phyloP scores from a whole-genome alignment of 2,113 vertebrate genomes.

The Edolisoma coerulescens region DNA sequence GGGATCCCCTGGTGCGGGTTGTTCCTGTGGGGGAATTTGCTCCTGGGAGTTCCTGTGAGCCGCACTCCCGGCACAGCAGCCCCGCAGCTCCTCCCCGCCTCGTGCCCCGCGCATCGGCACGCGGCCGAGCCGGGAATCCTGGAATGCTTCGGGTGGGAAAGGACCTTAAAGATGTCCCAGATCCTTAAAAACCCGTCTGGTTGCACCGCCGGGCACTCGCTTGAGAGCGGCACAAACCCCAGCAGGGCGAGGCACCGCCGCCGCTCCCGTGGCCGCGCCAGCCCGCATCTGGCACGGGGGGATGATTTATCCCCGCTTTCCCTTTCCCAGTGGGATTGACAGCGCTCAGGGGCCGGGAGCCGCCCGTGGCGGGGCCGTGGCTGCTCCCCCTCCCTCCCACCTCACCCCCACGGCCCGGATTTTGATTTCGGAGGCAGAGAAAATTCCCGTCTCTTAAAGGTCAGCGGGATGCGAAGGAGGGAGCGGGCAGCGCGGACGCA shows the following conservation, averaged over 20 bases:
- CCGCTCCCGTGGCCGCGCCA: rapidly evolving
- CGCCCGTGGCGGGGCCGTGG: rapidly evolving
- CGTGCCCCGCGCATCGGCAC: rapidly evolving
- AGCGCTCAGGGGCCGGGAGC: rapidly evolving
- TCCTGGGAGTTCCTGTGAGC: rapidly evolving
- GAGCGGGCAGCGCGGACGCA: background rate
- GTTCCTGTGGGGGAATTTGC: rapidly evolving
- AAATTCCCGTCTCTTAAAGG: background rate
- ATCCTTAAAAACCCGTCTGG: rapidly evolving
- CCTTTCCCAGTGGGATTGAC: rapidly evolving
- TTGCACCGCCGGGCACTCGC: rapidly evolving
- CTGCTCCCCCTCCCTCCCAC: background rate
- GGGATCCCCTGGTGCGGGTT: rapidly evolving
- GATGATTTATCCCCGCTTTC: rapidly evolving
- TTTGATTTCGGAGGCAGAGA: background rate
- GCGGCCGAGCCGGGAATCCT: rapidly evolving
- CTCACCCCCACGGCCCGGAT: background rate
- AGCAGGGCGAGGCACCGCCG: rapidly evolving
- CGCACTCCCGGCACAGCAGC: rapidly evolving
- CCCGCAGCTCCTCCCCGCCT: rapidly evolving
- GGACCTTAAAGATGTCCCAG: rapidly evolving
- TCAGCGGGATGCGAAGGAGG: background rate
- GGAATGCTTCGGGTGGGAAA: rapidly evolving
- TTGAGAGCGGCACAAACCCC: rapidly evolving
- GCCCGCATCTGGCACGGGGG: rapidly evolving